phyloP scores from a whole-genome alignment of 2,888 invertebrate genomes.

The Rhagium mordax region DNA sequence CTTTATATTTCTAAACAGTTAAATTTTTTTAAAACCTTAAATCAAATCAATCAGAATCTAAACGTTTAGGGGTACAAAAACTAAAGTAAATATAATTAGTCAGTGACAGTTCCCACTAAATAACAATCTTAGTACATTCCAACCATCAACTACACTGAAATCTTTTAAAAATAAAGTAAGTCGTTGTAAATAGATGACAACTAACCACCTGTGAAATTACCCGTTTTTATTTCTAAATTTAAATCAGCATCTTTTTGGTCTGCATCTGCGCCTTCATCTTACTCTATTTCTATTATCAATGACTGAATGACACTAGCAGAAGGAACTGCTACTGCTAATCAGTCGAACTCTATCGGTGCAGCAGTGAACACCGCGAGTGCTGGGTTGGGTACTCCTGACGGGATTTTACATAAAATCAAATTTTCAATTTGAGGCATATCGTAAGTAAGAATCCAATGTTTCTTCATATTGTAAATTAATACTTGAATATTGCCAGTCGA shows the following conservation, averaged over 20 bases:
- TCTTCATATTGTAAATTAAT: no score
- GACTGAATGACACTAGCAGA: constrained; percentile 43
- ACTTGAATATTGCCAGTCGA: no score
- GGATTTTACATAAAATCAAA: neutral
- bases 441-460: constrained; percentile 5
- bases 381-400: neutral
- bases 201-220: constrained; percentile 37
- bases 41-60: neutral
- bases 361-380: constrained; percentile 34
- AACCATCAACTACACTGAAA: neutral
- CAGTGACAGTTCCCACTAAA: constrained; percentile 6
- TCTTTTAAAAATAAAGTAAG: constrained; percentile 2
- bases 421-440: neutral
- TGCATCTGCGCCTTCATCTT: constrained; percentile 38
- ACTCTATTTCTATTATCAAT: constrained; percentile 42
- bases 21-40: no score
- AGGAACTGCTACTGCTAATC: constrained; percentile 41
- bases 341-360: constrained; percentile 45
- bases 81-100: constrained; percentile 9
- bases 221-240: constrained; percentile 16
- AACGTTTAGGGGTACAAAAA: neutral
- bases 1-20: no score
- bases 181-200: neutral
- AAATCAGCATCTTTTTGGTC: constrained; percentile 16
- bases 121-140: neutral